Evolutionary conservation across 2,797 vertebrate species (phyloP).

Genomic region (Hozukius guyotensis): DNA sequence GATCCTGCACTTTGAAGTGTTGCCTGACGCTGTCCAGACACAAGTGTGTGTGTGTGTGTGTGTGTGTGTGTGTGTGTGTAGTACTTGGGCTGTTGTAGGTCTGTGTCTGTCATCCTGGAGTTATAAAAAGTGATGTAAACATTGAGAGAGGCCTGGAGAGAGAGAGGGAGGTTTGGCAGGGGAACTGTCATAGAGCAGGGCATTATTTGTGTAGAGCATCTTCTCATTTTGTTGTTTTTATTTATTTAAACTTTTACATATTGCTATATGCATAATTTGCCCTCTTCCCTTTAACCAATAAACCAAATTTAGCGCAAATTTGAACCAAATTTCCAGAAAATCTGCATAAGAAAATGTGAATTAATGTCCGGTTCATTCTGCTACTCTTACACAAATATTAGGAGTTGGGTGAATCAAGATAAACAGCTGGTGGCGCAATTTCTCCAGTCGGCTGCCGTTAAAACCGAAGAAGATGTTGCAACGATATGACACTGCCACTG

Average conservation of each 20-base stretch:
- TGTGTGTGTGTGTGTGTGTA: constrained; percentile 6
- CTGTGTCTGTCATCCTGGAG: constrained; percentile 68
- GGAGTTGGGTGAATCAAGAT: neutral
- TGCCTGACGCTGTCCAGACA: constrained; percentile 79
- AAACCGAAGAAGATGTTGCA: neutral
- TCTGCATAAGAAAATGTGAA: neutral
- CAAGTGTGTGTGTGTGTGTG: constrained; percentile 25
- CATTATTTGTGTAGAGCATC: neutral
- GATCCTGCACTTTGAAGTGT: constrained; percentile 82
- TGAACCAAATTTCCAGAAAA: neutral
- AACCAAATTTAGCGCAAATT: neutral
- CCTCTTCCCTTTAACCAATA: fast-evolving
- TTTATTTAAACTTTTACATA: neutral
- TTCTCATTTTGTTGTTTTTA: neutral
- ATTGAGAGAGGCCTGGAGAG: constrained; percentile 58
- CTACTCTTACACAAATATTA: too few relatives aligned
- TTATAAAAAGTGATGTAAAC: constrained; percentile 82
- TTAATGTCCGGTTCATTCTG: neutral
- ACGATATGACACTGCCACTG: neutral
- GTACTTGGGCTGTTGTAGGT: constrained; percentile 35
- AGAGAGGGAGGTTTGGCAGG: neutral
- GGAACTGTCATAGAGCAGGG: neutral
- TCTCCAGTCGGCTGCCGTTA: neutral
- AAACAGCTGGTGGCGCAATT: neutral
- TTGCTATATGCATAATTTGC: too few relatives aligned